Conservation (phyloP, 30 jellyfish, hydroid and myxozoan genomes). For the Thelohanellus kitauei region DNA sequence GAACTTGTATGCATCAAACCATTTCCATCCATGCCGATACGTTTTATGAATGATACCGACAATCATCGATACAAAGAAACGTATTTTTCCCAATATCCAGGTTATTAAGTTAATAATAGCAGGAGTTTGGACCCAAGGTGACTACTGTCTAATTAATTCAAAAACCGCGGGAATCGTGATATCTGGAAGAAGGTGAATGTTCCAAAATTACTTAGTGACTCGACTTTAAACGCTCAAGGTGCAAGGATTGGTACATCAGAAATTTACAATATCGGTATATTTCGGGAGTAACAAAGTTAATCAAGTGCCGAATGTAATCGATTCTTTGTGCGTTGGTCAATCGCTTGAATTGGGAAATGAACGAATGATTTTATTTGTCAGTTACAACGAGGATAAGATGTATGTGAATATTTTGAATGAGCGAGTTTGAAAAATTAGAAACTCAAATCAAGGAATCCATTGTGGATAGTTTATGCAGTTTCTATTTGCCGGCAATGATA, state of each 20-base stretch:
- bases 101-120: slow-evolving; percentile 9
- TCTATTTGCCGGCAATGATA: slow-evolving; percentile 58
- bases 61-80: slow-evolving; percentile 29
- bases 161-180: slow-evolving; percentile 45
- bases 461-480: too few relatives aligned
- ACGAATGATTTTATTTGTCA: slow-evolving; percentile 41
- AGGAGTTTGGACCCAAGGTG: slow-evolving; percentile 98
- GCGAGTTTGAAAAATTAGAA: too few relatives aligned
- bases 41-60: slow-evolving; percentile 53
- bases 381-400: too few relatives aligned
- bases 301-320: too few relatives aligned
- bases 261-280: slow-evolving; percentile 29
- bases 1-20: slow-evolving; percentile 73
- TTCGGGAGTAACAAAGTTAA: too few relatives aligned
- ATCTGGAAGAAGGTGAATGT: slow-evolving; percentile 96
- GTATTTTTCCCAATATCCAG: slow-evolving; percentile 35
- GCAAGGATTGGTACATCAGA: slow-evolving; percentile 93
- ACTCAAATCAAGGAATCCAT: too few relatives aligned
- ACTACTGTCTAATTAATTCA: slow-evolving; percentile 29
- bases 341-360: slow-evolving; percentile 23
- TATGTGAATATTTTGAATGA: too few relatives aligned
- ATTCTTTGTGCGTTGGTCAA: slow-evolving; percentile 71
- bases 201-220: too few relatives aligned
- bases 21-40: slow-evolving; percentile 80
- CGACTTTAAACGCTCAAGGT: slow-evolving; percentile 62